phyloP scores from a whole-genome alignment of 2,113 vertebrate genomes.

The Cryptoleucopteryx plumbea region DNA sequence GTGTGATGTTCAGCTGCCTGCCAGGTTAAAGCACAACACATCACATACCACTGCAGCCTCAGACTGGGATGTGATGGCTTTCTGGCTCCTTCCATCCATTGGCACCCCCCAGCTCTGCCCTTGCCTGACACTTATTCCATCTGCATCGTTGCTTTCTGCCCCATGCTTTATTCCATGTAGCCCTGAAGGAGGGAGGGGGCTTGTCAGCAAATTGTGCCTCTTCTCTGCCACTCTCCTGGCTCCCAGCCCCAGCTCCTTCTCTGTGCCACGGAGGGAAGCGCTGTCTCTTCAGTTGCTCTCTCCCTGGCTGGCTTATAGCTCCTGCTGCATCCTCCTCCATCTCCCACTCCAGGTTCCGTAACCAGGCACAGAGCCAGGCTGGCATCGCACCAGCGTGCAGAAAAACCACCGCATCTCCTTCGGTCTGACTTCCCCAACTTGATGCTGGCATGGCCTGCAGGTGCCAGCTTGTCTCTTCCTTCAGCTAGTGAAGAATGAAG shows the following conservation, averaged over 20 bases:
- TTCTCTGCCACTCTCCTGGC: not conserved
- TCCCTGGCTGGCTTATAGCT: not conserved
- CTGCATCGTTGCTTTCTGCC: not conserved
- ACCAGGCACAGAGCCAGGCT: not conserved
- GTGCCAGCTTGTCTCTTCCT: not conserved
- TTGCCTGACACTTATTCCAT: not conserved
- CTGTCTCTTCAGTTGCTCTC: not conserved
- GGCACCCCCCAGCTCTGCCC: not conserved
- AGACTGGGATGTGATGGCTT: not conserved
- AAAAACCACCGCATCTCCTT: not conserved
- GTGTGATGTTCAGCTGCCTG: too few relatives aligned
- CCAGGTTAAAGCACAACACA: too few relatives aligned
- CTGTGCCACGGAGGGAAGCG: not conserved
- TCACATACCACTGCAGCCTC: not conserved
- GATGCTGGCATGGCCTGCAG: not conserved
- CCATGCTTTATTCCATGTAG: not conserved
- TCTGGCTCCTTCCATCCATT: not conserved
- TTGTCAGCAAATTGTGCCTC: not conserved
- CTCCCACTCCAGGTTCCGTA: not conserved
- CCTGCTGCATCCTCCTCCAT: not conserved
- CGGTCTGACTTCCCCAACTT: rapidly evolving
- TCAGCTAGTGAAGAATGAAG: not conserved
- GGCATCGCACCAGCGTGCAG: rapidly evolving
- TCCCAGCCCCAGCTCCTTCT: not conserved
- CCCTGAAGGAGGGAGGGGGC: not conserved